Conservation (phyloP, 2,797 vertebrate species). For the Hippopotamyrus pictus region DNA sequence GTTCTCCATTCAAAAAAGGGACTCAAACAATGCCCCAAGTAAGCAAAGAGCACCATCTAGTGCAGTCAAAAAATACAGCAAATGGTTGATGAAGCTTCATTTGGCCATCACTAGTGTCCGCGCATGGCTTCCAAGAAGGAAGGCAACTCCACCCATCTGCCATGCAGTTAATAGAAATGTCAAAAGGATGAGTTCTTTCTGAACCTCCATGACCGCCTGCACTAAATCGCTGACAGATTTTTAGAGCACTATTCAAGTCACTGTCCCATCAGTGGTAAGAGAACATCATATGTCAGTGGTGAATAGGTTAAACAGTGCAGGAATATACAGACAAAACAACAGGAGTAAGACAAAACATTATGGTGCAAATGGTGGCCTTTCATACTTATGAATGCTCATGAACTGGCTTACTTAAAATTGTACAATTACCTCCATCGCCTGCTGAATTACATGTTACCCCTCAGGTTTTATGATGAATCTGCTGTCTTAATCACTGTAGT, state of each 20-base stretch:
- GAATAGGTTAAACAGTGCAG: slow-evolving; percentile 74
- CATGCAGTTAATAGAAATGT: neutral
- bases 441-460: slow-evolving; percentile 30
- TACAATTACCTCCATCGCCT: slow-evolving; percentile 20
- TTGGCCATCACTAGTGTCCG: neutral
- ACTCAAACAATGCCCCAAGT: neutral
- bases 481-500: slow-evolving; percentile 60
- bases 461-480: slow-evolving; percentile 59
- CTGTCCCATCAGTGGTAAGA: slow-evolving; percentile 29
- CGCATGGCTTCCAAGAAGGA: neutral
- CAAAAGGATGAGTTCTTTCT: neutral
- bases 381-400: neutral
- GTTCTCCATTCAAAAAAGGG: neutral
- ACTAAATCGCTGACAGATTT: neutral
- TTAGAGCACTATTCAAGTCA: neutral
- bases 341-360: slow-evolving; percentile 39
- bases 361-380: slow-evolving; percentile 5
- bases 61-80: neutral
- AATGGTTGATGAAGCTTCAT: neutral
- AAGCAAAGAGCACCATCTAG: neutral
- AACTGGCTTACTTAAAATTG: neutral
- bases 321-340: slow-evolving; percentile 83
- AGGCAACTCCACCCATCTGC: neutral
- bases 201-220: neutral
- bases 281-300: slow-evolving; percentile 38